Evolutionary conservation across 2,113 vertebrate species (phyloP).

Genomic region (Burhinus oedicnemus): DNA sequence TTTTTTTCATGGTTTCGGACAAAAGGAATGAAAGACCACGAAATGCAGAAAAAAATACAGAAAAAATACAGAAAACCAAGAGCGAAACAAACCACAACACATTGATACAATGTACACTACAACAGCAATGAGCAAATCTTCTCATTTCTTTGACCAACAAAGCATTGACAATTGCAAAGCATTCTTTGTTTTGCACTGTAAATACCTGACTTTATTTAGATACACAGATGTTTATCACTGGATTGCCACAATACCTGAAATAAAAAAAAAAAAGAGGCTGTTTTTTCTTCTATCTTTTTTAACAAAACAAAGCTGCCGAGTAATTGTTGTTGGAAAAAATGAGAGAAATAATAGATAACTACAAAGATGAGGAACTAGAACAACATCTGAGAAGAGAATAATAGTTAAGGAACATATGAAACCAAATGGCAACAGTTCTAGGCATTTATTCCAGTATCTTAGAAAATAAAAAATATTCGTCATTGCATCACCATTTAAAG

Average conservation of each 20-base stretch:
- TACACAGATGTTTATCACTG: background rate
- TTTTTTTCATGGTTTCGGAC: background rate
- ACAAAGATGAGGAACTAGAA: background rate
- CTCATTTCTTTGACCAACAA: background rate
- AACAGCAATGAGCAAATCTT: background rate
- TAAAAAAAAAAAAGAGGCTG: background rate
- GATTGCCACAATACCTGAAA: slow-evolving; percentile 4
- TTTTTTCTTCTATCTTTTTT: background rate
- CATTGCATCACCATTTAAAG: slow-evolving; percentile 9
- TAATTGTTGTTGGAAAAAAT: background rate
- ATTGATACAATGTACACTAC: background rate
- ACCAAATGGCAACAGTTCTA: slow-evolving; percentile 11
- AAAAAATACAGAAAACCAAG: background rate
- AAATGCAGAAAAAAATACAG: background rate
- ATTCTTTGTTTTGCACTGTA: background rate
- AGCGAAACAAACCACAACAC: background rate
- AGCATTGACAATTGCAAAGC: background rate
- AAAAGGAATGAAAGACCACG: background rate
- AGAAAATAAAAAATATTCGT: slow-evolving; percentile 2
- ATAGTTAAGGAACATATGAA: slow-evolving; percentile 33
- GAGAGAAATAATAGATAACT: background rate
- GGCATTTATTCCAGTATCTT: slow-evolving; percentile 44
- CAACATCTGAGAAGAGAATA: background rate
- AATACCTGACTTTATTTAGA: background rate
- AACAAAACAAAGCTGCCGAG: slow-evolving; percentile 37